Conservation (phyloP, 2,888 invertebrate species). For the Cynaeus angustus region DNA sequence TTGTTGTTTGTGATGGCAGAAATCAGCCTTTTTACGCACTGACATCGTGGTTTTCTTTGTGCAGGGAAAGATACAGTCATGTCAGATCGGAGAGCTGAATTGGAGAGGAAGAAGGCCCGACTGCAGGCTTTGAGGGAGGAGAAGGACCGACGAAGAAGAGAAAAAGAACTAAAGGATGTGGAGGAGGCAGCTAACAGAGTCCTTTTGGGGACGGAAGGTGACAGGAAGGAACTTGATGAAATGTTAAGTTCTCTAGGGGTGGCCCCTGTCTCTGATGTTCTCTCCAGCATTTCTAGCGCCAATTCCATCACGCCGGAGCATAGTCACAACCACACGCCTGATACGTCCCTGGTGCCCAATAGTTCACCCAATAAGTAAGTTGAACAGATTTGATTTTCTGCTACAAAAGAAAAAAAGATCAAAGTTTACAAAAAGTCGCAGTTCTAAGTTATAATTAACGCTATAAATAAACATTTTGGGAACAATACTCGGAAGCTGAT, state of each 20-base stretch:
- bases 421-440: no score
- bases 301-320: constrained; percentile 87
- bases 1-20: not conserved
- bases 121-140: constrained; percentile 92
- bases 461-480: constrained; percentile 1
- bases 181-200: constrained; percentile 78
- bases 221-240: constrained; percentile 85
- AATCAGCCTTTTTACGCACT: not conserved
- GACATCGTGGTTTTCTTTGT: constrained; percentile 10
- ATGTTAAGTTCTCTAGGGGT: constrained; percentile 91
- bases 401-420: no score
- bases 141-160: constrained; percentile 88
- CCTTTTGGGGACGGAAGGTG: constrained; percentile 71
- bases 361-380: constrained; percentile 74
- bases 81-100: constrained; percentile 93
- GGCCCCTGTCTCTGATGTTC: constrained; percentile 89
- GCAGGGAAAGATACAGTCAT: constrained; percentile 70
- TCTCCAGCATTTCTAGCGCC: constrained; percentile 88
- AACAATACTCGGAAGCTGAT: not conserved
- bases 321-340: constrained; percentile 85
- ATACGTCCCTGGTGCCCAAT: constrained; percentile 83
- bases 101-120: constrained; percentile 94
- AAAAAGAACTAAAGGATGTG: constrained; percentile 92
- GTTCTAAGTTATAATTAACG: constrained; percentile 1
- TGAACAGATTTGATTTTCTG: no score